These are phyloP conservation scores for Oscheius sp. DNA, from an alignment of 2,888 invertebrate genomes.

Conservation along the genomic window DNA sequence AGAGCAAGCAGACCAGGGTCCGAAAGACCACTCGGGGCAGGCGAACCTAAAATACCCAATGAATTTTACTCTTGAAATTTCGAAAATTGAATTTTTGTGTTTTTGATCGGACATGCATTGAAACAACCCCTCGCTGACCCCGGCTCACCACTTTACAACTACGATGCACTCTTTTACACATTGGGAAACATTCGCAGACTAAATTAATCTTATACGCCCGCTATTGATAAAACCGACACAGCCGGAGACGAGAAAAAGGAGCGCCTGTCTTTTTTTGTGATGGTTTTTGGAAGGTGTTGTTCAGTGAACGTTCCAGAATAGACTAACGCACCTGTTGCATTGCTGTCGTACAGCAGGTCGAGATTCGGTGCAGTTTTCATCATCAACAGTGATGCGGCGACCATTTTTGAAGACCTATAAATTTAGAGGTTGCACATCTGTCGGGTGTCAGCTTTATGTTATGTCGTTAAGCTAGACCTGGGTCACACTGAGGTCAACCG, in stretches of 20 bases:
- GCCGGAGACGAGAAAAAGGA: constrained; percentile 4
- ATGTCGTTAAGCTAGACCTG: constrained; percentile 13
- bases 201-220: constrained; percentile 35
- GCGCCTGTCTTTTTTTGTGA: neutral
- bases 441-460: neutral
- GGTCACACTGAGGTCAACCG: constrained; percentile 27
- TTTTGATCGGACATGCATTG: constrained; percentile 17
- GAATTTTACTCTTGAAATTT: neutral
- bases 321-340: constrained; percentile 80
- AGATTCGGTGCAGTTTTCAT: constrained; percentile 81
- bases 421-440: neutral
- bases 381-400: constrained; percentile 82
- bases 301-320: constrained; percentile 1
- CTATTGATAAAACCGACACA: constrained; percentile 26
- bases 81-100: neutral
- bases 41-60: constrained; percentile 75
- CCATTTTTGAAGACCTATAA: constrained; percentile 80
- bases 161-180: constrained; percentile 33
- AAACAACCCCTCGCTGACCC: constrained; percentile 28
- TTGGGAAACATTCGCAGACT: constrained; percentile 33
- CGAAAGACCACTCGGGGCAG: constrained; percentile 88
- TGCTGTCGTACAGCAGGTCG: constrained; percentile 74
- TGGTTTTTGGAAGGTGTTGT: constrained; percentile 17
- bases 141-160: constrained; percentile 34
- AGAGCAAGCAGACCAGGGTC: constrained; percentile 91